Conservation (phyloP, 1,140 invertebrate species). For the Pteromalus puparum region DNA sequence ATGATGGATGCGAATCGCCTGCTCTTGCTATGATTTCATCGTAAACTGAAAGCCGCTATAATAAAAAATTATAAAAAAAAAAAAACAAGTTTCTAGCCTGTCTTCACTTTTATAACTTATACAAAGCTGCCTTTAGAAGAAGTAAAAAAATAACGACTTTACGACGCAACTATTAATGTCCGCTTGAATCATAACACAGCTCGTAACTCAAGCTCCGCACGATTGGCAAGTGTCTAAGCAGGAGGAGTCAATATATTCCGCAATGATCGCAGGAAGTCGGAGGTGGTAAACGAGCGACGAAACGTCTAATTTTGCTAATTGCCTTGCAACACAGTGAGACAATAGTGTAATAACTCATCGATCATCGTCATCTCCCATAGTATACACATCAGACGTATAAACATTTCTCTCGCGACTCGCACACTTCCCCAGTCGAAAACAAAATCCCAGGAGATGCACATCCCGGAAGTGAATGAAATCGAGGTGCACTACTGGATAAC, state of each 20-base stretch:
- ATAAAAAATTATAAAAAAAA: too few species aligned
- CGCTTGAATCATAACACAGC: not conserved
- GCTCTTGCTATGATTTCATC: too few species aligned
- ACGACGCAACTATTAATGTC: not conserved
- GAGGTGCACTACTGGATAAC: not conserved
- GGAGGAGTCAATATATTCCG: conserved; percentile 10
- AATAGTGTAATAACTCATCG: not conserved
- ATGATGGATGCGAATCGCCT: too few species aligned
- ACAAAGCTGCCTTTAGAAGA: too few species aligned
- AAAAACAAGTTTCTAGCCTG: too few species aligned
- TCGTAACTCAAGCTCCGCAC: not conserved
- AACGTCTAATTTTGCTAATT: conserved; percentile 35
- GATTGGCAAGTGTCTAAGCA: not conserved
- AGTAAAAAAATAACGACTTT: not conserved
- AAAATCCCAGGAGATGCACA: not conserved
- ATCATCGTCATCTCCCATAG: too few species aligned
- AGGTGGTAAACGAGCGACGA: conserved; percentile 13
- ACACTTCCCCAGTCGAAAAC: not conserved
- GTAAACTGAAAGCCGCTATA: too few species aligned
- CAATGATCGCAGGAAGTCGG: conserved; percentile 26
- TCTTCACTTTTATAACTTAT: too few species aligned
- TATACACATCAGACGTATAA: too few species aligned
- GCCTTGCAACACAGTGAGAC: not conserved
- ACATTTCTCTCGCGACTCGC: too few species aligned
- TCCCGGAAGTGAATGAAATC: conserved; percentile 27